Percentiles rank a stretch among this genome's conserved stretches.
phyloP scores from a whole-genome alignment of 2,113 vertebrate species.

The Bombycilla garrulus region DNA sequence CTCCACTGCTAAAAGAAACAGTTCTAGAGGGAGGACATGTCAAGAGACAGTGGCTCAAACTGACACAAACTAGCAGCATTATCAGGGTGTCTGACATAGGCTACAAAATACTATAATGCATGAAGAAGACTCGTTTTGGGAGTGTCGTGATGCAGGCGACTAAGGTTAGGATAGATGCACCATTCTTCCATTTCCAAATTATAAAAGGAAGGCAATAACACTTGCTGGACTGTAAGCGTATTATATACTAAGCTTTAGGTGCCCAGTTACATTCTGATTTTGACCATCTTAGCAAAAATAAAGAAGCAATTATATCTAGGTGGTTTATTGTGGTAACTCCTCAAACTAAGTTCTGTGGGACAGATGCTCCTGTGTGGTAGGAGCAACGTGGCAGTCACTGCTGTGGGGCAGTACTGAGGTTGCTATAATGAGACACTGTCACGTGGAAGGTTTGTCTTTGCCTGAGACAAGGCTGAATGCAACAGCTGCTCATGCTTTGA shows the following conservation, averaged over 20 bases:
- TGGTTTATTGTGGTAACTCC: neutral
- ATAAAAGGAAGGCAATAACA: neutral
- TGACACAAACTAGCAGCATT: neutral
- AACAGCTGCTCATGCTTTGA: neutral
- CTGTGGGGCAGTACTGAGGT: neutral
- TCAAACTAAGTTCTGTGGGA: neutral
- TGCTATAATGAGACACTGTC: neutral
- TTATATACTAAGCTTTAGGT: neutral
- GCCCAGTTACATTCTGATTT: neutral
- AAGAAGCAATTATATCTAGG: neutral
- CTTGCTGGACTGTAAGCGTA: neutral
- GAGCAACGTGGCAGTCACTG: fast-evolving
- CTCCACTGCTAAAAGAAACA: neutral
- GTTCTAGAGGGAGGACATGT: neutral
- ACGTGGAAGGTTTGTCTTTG: neutral
- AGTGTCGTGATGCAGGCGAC: neutral
- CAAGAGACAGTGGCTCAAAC: neutral
- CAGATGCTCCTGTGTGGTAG: neutral
- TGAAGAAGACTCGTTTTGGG: neutral
- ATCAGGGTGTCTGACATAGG: neutral
- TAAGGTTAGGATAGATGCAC: neutral
- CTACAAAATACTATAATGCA: neutral
- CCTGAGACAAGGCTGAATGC: neutral
- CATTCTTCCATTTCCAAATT: neutral
- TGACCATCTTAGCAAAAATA: neutral